phyloP scores from a whole-genome alignment of 2,113 vertebrate genomes.

The cattle (Bos taurus) region DNA sequence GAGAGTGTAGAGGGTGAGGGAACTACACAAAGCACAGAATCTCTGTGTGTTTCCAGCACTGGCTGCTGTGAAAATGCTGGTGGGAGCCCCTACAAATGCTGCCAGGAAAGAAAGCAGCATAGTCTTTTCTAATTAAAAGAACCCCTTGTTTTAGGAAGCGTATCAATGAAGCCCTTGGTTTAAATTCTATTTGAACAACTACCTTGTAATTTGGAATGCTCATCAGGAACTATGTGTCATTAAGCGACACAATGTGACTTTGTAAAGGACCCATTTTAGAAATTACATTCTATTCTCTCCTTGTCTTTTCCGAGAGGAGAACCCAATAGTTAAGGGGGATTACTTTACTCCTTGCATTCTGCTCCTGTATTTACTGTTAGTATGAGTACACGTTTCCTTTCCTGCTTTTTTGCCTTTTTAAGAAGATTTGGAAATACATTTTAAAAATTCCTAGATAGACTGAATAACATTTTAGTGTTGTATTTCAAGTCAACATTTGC shows the following conservation, averaged over 20 bases:
- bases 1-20: neutral
- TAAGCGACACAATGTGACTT: constrained; percentile 68
- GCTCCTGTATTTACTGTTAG: neutral
- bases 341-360: constrained; percentile 10
- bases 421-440: neutral
- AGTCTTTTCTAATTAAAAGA: constrained; percentile 71
- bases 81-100: neutral
- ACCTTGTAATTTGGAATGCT: constrained; percentile 72
- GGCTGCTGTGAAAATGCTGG: constrained; percentile 23
- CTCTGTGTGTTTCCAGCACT: neutral
- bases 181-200: constrained; percentile 55
- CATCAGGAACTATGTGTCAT: constrained; percentile 67
- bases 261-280: constrained; percentile 64
- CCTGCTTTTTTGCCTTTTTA: neutral
- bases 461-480: constrained; percentile 2
- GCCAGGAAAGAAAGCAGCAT: constrained; percentile 63
- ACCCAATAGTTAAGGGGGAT: neutral
- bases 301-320: constrained; percentile 48
- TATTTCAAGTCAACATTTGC: neutral
- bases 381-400: neutral
- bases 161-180: constrained; percentile 68
- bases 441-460: neutral
- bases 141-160: constrained; percentile 66
- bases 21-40: neutral
- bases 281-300: constrained; percentile 61